Base-by-base conservation (phyloP, 2,113 vertebrate species). In the Apodemus sylvaticus region DNA sequence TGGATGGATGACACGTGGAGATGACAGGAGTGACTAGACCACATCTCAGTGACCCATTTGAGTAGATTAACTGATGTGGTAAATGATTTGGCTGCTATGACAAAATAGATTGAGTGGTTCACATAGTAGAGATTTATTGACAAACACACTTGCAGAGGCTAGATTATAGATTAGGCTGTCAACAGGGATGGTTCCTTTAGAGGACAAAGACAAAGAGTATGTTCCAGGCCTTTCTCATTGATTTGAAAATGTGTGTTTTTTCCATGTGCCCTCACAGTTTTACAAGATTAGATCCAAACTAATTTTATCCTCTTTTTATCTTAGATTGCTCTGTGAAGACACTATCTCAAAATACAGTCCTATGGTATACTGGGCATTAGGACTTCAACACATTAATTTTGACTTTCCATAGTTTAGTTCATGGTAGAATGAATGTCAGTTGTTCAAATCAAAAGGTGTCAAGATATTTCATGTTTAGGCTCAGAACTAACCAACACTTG, bases 101-200 rank as follows among this genome's bases (percentile, higher is more conserved):
- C 36, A 66, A 51, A 31, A 22, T 2, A 42, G 13, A n/a, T 8
- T 31, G 5, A 13, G 19, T 20, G 42, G 9, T 5, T 74, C 19
- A 11, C 42, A 29, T 4, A 42, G 13, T 29, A 39, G 42, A 31
- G 13, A 77, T 48, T 9, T 31, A 22, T 31, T 4, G 0, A 16
- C 24, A 58, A 11, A 42, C 6, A 0, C 0, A 0, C 24, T 34
- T 53, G 26, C 42, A 45, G 51, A 60, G 78, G 19, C 60, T 39
- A 36, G 10, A 68, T 55, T 48, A 24, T 19, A 66, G n/a, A 22
- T 5, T 16, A 1, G 9, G 7, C 22, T 22, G 3, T n/a, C 19
- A 1, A 19, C 9, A 29, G 82, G n/a, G 36, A 7, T 4, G 31
- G 60, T 29, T 53, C 7, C 86, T 71, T 39, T 77, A 66, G 77